Percentiles rank a stretch among this genome's conserved stretches.
Conservation (phyloP, 2,113 vertebrate species). For the Anarhynchus alexandrinus region DNA sequence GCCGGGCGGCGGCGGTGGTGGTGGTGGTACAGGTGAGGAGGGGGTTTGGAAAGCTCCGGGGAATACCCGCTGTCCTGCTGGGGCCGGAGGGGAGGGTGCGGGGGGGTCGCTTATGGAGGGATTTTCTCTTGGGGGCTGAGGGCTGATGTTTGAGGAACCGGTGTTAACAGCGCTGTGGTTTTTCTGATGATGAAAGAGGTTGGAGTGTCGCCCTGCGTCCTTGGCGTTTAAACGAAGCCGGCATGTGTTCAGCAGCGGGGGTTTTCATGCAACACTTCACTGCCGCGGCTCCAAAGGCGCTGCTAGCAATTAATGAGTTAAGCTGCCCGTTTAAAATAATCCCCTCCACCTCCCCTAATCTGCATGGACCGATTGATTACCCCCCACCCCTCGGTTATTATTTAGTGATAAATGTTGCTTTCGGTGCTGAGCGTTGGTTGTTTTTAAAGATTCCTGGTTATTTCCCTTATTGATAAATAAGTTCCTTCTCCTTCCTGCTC, state of each 20-base stretch:
- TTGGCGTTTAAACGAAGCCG: slow-evolving; percentile 7
- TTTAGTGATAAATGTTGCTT: background rate
- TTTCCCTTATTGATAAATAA: slow-evolving; percentile 56
- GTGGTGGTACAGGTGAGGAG: slow-evolving; percentile 11
- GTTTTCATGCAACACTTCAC: background rate
- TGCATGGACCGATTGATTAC: background rate
- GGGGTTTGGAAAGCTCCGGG: background rate
- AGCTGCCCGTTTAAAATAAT: slow-evolving; percentile 8
- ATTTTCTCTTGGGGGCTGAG: background rate
- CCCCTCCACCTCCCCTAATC: background rate
- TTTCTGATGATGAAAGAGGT: slow-evolving; percentile 9
- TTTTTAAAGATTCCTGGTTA: background rate
- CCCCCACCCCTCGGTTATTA: background rate
- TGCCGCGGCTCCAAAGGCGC: background rate
- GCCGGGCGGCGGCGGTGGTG: background rate
- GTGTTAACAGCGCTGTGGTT: slow-evolving; percentile 2
- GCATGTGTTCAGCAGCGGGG: slow-evolving; percentile 1
- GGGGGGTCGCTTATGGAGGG: background rate
- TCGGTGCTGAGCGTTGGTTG: background rate
- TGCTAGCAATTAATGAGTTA: background rate
- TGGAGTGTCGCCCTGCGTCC: slow-evolving; percentile 11
- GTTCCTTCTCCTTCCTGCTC: slow-evolving; percentile 52
- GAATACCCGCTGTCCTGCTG: background rate
- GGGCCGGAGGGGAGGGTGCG: background rate
- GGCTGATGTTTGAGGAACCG: background rate